Evolutionary conservation across 2,113 vertebrate genomes (phyloP).

Genomic region (Stegastes partitus): DNA sequence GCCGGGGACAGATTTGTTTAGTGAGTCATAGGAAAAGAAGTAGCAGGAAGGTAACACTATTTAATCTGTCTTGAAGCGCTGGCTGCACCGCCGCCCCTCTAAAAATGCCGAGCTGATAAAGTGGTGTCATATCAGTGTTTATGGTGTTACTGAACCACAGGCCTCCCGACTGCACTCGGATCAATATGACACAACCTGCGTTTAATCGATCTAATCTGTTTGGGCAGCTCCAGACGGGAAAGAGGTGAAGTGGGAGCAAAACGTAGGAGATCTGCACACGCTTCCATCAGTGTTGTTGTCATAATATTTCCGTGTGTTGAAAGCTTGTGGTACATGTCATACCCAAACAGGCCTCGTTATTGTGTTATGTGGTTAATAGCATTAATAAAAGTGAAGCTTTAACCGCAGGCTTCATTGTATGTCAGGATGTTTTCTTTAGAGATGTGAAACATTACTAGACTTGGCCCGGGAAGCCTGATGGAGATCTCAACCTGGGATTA

Average conservation of each 20-base stretch:
- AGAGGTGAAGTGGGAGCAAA: background rate
- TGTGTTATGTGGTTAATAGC: slow-evolving; percentile 1
- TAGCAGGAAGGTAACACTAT: background rate
- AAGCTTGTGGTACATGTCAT: background rate
- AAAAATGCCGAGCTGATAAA: slow-evolving; percentile 4
- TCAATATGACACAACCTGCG: slow-evolving; percentile 37
- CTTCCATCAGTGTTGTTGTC: background rate
- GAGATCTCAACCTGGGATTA: slow-evolving; percentile 7
- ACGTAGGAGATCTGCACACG: background rate
- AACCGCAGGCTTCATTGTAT: slow-evolving; percentile 3
- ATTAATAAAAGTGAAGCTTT: slow-evolving; percentile 2
- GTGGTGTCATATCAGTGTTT: slow-evolving; percentile 8
- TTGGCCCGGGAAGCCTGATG: slow-evolving; percentile 1
- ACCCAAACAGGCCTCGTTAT: slow-evolving; percentile 6
- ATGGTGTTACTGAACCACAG: slow-evolving; percentile 30
- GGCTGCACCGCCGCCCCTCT: background rate
- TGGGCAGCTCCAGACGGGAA: background rate
- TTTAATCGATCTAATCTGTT: slow-evolving; percentile 37
- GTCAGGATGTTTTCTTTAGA: background rate
- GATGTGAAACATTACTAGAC: slow-evolving; percentile 13
- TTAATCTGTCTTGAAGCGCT: slow-evolving; percentile 21
- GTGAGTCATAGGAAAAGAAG: slow-evolving; percentile 47
- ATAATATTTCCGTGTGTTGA: background rate
- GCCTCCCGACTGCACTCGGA: slow-evolving; percentile 10
- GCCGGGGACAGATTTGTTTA: slow-evolving; percentile 31